phyloP scores from a whole-genome alignment of 2,888 invertebrate genomes.

The Dione vanillae region DNA sequence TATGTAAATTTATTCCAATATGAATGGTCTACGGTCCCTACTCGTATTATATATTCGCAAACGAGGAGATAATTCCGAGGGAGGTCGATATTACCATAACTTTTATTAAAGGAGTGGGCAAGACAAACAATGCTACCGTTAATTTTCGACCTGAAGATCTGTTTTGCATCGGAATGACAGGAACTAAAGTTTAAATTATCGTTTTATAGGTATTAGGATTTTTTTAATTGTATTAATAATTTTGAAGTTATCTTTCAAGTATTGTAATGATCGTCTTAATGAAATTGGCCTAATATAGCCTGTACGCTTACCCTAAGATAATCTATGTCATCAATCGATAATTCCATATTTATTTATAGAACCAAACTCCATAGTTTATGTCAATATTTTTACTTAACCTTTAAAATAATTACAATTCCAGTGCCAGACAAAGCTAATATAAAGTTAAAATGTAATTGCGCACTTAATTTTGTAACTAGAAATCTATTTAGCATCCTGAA shows the following conservation, averaged over 20 bases:
- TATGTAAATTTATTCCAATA: conserved; percentile 85
- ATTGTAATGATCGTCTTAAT: no score
- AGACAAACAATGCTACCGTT: conserved; percentile 79
- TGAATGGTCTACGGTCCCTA: conserved; percentile 73
- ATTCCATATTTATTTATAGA: no score
- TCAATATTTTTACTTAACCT: neutral
- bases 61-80: conserved; percentile 81
- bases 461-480: conserved; percentile 78
- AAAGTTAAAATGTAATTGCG: conserved; percentile 77
- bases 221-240: neutral
- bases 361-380: no score
- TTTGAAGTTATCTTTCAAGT: neutral
- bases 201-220: conserved; percentile 14
- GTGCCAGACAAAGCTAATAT: neutral
- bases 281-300: no score
- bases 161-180: conserved; percentile 75
- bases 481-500: conserved; percentile 79
- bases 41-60: conserved; percentile 83
- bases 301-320: no score
- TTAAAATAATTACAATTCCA: neutral
- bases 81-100: conserved; percentile 81
- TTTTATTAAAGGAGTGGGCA: conserved; percentile 81
- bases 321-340: neutral
- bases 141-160: conserved; percentile 78
- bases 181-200: conserved; percentile 43